Evolutionary conservation across 2,797 vertebrate species (phyloP), one percentile per base, ranked within the genome.

Genomic region (Tachyglossus aculeatus): DNA sequence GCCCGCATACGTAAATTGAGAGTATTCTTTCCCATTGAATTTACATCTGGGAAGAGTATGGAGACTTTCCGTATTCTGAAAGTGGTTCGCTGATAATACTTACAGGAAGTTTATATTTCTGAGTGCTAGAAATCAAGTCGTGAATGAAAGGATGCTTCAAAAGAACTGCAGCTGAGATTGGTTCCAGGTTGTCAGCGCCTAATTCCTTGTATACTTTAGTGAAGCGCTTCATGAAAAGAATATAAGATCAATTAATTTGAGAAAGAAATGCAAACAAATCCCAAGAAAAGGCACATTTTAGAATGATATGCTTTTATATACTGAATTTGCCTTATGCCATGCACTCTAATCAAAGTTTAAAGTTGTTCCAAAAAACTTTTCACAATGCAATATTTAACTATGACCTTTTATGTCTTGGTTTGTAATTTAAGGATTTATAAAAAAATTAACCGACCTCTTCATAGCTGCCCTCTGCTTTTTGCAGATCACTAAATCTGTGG

Each of bases 111-210:
- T 91, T 93, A 75, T 96, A 91, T 19, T 85, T 89, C 40, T 85
- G 75, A 29, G 90, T 93, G 2, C 19, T 88, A 24, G 91, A 90
- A 71, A 97, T 94, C 68, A 97, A 85, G 25, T 88, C 77, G 77
- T 95, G 91, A 61, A 95, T 88, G 44, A 92, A 90, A 69, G 94
- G 93, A 82, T 97, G 95, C 63, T 93, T 91, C 78, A 94, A 88
- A 64, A 98, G 90, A 34, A 91, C 9, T 15, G 85, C 82, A 86
- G 95, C 85, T 22, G 93, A 87, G 55, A 95, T 57, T 11, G 86
- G 66, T n/a, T 92, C 89, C 43, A 94, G 81, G 6, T 82, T 75
- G n/a, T 82, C 79, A 67, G 82, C 89, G 48, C 91, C 93, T 56
- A 98, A 81, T 21, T 95, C 95, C 54, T 67, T 71, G 78, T 93